These are phyloP conservation scores for Mormyrus iriodes DNA, from an alignment of 2,113 vertebrate genomes.

Conservation along the genomic window DNA sequence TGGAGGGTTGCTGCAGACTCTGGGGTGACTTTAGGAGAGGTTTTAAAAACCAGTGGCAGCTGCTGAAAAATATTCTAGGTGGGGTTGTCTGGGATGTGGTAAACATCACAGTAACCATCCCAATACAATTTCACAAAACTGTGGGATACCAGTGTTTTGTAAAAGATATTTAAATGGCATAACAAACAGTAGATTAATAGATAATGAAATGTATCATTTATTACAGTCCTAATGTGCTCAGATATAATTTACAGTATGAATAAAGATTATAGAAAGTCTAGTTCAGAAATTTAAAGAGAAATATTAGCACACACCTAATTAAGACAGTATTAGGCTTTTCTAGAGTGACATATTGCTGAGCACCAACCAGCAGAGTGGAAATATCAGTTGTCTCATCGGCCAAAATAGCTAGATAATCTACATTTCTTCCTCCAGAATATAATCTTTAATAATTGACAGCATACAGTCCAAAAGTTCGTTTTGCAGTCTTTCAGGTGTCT, in stretches of 20 bases:
- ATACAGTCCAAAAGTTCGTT: too few species aligned
- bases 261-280: not conserved
- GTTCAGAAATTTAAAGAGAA: not conserved
- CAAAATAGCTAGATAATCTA: too few species aligned
- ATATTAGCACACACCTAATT: not conserved
- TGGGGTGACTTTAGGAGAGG: not conserved
- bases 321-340: not conserved
- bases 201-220: not conserved
- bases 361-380: too few species aligned
- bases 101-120: too few species aligned
- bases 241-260: not conserved
- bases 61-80: too few species aligned
- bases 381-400: too few species aligned
- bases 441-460: too few species aligned
- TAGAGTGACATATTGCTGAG: not conserved
- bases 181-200: not conserved
- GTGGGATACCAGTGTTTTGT: too few species aligned
- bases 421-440: too few species aligned
- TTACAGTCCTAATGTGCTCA: not conserved
- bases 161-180: not conserved
- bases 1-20: not conserved
- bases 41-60: not conserved
- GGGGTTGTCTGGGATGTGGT: too few species aligned
- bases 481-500: too few species aligned
- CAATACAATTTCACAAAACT: too few species aligned